Base-by-base conservation (phyloP, 2,797 vertebrate genomes). In the Lepilemur septentrionalis region DNA sequence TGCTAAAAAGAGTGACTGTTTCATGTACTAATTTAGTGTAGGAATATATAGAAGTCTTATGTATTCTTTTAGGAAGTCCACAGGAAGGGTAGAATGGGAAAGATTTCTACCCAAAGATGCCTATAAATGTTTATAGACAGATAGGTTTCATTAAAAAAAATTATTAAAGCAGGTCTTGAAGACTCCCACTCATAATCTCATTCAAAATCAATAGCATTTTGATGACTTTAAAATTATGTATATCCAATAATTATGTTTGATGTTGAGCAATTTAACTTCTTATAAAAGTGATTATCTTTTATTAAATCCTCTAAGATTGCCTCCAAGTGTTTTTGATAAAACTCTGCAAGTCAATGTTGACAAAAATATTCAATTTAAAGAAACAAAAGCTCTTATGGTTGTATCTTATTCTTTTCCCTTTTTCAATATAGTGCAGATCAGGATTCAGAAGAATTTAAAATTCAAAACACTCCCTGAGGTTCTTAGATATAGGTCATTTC, bases 401-500 rank as follows among this genome's bases (percentile, higher is more conserved):
- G 2, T 76, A 80, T 55, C 25, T 18, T 89, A 3, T 85, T 65
- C 23, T 93, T 93, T 94, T 82, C 12, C 5, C 25, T 70, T 91
- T 96, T 93, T n/a, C 67, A 93, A 38, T 70, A 81, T 22, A 65
- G 72, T 38, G 89, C 79, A 94, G 67, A 87, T 89, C n/a, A 82
- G 20, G 12, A 95, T 89, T 91, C 22, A 43, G 28, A 94, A 89
- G 32, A 81, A 89, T 93, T 94, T 97, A 97, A 93, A 96, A 96
- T 97, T 96, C 81, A 96, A 93, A 96, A 90, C 7, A 82, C 6
- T 95, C 55, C 48, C 83, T 70, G 48, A 87, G 52, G 80, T 87
- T 94, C 76, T 97, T 81, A 94, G 72, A 96, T 94, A 88, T 91
- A 96, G 69, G 61, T 97, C 50, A 97, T 95, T 97, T 95, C 79